Evolutionary conservation across 2,888 invertebrate species (phyloP), one percentile per base, ranked within the genome.

Genomic region (Pristionchus mayeri): DNA sequence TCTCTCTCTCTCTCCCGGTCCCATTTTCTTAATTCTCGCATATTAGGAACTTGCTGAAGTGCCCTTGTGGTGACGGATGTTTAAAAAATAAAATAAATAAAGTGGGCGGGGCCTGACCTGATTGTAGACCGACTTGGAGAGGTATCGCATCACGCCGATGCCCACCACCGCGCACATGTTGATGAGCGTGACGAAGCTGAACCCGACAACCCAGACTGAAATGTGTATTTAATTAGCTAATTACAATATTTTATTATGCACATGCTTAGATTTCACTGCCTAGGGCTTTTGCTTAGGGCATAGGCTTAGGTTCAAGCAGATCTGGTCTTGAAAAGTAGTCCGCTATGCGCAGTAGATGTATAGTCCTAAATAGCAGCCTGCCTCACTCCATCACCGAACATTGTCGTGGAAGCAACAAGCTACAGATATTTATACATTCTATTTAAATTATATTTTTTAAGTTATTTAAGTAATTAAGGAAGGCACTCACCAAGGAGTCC

Each of bases 81-180:
- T n/a, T 54, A 24, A n/a, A 54, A 54, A n/a, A 54, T n/a, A 24
- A 63, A 0, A 24, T 52, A n/a, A 24, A 24, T 13, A 9, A 60
- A 60, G 2, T 9, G 13, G 60, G 2, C 13, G 24, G 13, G 30
- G n/a, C n/a, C n/a, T n/a, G n/a, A 88, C 88, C 87, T 94, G 93
- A 87, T 94, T 94, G 93, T 95, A 95, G 83, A 94, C 93, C n/a
- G 92, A 92, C 88, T 94, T 94, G 63, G 94, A 94, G 93, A 95
- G 94, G 85, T 95, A 93, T 3, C 95, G 95, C 92, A 95, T 93
- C 50, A 95, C 94, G 18, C 94, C 92, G 67, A 95, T 94, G 4
- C 95, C 95, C 84, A 94, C 93, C 63, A 95, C 91, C 0, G 95
- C 94, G 86, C 95, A 95, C 85, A 95, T 90, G 89, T 94, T 95